Evolutionary conservation across 2,888 invertebrate genomes (phyloP).

Genomic region (Hypercompe scribonia): DNA sequence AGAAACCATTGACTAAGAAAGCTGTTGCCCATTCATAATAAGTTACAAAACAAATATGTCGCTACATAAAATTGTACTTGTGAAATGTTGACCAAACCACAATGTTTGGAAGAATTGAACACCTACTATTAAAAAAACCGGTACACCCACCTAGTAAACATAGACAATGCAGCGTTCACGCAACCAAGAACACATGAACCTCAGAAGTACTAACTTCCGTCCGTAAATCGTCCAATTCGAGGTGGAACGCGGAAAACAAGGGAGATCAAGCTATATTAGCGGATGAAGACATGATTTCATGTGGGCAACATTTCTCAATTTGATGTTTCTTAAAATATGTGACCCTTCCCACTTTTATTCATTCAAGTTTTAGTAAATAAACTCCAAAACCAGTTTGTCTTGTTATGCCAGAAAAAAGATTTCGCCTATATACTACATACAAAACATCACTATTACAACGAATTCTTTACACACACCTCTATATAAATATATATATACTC

Average conservation of each 20-base stretch:
- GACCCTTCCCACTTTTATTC: constrained; percentile 45
- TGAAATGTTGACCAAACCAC: constrained; percentile 40
- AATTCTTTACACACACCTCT: no score
- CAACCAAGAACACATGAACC: constrained; percentile 62
- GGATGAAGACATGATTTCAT: constrained; percentile 54
- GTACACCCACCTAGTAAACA: constrained; percentile 73
- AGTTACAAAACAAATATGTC: constrained; percentile 7
- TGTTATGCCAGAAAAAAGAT: background rate
- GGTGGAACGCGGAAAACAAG: constrained; percentile 49
- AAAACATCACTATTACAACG: no score
- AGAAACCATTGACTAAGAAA: constrained; percentile 14
- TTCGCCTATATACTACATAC: no score
- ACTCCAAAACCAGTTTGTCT: background rate
- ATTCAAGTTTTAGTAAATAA: constrained; percentile 23
- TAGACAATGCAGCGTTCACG: constrained; percentile 71
- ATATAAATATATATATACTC: no score
- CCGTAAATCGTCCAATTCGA: constrained; percentile 40
- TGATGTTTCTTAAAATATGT: constrained; percentile 65
- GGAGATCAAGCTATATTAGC: constrained; percentile 46
- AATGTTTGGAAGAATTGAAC: constrained; percentile 57
- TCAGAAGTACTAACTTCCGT: constrained; percentile 45
- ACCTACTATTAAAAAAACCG: constrained; percentile 66
- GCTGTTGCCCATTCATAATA: constrained; percentile 17
- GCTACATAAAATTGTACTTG: constrained; percentile 6
- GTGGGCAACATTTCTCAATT: constrained; percentile 70